Base-by-base conservation (phyloP, 2,113 vertebrate genomes). In the Alethe diademata region DNA sequence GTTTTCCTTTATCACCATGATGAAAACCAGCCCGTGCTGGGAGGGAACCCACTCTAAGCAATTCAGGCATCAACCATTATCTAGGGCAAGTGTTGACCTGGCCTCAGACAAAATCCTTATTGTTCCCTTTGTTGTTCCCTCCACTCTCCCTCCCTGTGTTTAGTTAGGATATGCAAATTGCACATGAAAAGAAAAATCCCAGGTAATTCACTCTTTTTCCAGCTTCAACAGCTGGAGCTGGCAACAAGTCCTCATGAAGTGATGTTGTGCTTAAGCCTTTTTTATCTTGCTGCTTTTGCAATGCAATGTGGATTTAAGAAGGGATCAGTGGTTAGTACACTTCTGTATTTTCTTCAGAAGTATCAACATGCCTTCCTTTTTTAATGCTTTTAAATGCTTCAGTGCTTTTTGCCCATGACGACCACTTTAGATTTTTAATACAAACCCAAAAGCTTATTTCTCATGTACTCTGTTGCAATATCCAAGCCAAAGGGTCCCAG, bases 21-120 rank as follows among this genome's bases (percentile, higher is more conserved):
- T 82, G 75, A 95, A 94, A 96, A 95, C n/a, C 93, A 96, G 92
- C 40, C 35, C 1, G 29, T 81, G 86, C 66, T 86, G 54, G 58
- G 86, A 95, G 82, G 65, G 80, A 94, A 78, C 67, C 9, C 42
- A 51, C 50, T 79, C 60, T 62, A 86, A 94, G 66, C 50, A 81
- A 90, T 84, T 91, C 91, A 90, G 60, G 67, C 90, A 95, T 76
- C 86, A 75, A 23, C 61, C 42, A 16, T 88, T 95, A 86, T 92
- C 82, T 74, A 33, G 61, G 69, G 47, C 65, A 79, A 93, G 89
- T 57, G 66, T 85, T 96, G 93, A 93, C 82, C 75, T 82, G 93
- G 81, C 56, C 54, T 94, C 66, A 51, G 69, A 96, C 87, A 94
- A 92, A 95, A 94, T 85, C 54, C 66, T 76, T 56, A 71, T 53